Evolutionary conservation across 2,113 vertebrate genomes (phyloP), one percentile per base, ranked within the genome.

Genomic region (Hyla sarda): DNA sequence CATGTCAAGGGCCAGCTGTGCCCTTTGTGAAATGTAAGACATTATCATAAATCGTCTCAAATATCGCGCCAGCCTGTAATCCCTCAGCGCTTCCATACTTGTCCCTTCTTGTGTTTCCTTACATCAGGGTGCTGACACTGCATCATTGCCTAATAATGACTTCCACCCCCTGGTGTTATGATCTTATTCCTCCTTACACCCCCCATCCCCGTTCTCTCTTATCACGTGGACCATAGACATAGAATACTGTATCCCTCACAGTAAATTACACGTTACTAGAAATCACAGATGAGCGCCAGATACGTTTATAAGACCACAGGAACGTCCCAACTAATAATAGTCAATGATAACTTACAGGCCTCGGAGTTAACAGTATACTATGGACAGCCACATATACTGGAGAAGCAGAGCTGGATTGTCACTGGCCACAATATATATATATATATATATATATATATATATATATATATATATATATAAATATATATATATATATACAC

Each of bases 201-300:
- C 58, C 25, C 60, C 3, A 14, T 16, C 72, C 8, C 41, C 41
- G 3, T 41, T 8, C 72, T 45, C 10, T n/a, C 41, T 30, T 76
- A 11, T 76, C 72, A 48, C 25, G 3, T 30, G n/a, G 47, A 17
- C 9, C 0, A 8, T 2, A 50, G 21, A 48, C 25, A 76, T 48
- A 12, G 72, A 48, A 72, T 72, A 23, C 11, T 41, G 32, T 50
- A 28, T n/a, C 5, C 32, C 67, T 19, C 19, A 34, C 30, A 48
- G 45, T 16, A 28, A 48, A 76, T 76, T 25, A 69, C 30, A 69
- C 65, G 16, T 30, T 69, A 69, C 65, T 69, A 69, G 65, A 34
- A 34, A 69, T 19, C 65, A 34, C 65, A 69, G 32, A 62, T 62
- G n/a, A 62, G 60, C 12, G 60, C 60, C 60, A 62, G n/a, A 69